Conservation (phyloP, 1,140 invertebrate species). For the Diuraphis noxia region DNA sequence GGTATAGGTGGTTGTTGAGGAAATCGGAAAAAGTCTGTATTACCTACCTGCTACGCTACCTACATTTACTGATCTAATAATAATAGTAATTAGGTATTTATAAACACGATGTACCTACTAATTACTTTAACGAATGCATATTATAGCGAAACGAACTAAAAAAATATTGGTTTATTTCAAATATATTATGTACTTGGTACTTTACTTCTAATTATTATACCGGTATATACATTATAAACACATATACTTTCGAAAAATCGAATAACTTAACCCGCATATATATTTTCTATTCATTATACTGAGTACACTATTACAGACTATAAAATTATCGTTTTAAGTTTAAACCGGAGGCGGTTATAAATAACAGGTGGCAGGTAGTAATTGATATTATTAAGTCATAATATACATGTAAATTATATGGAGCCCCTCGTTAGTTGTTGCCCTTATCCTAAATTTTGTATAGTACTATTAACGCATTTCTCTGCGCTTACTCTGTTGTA, state of each 20-base stretch:
- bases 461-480: not conserved
- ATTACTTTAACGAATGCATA: too few relatives aligned
- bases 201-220: not conserved
- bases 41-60: too few relatives aligned
- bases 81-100: too few relatives aligned
- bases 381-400: not conserved
- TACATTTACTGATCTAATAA: not conserved
- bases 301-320: not conserved
- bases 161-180: not conserved
- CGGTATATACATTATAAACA: not conserved
- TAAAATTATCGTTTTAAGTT: not conserved
- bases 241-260: not conserved
- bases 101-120: not conserved
- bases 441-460: not conserved
- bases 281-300: not conserved
- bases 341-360: not conserved
- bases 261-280: not conserved
- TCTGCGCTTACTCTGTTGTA: too few relatives aligned
- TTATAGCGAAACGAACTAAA: not conserved
- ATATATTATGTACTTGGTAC: too few relatives aligned
- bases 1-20: not conserved
- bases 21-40: not conserved
- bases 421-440: not conserved
- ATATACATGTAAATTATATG: not conserved
- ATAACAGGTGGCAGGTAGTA: too few relatives aligned